Base-by-base conservation (phyloP, 1,140 invertebrate genomes). In the Scaptomyza pallida region DNA sequence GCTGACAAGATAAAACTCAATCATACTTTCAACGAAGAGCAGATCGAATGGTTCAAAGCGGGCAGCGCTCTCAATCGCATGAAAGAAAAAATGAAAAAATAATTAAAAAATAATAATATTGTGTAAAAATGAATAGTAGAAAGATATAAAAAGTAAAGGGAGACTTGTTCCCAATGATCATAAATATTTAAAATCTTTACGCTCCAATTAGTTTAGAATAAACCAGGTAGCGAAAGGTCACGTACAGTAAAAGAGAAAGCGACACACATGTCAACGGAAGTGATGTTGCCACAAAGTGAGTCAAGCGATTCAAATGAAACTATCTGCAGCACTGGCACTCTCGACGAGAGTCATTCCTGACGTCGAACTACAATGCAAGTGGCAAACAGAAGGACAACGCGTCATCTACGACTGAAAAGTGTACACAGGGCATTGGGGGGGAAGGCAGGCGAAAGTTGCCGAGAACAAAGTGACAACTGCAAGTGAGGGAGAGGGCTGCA, bases 31-130 rank as follows among this genome's bases (percentile, higher is more conserved):
- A 99, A 99, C 92, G 97, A 98, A 10, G 96, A 96, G 69, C 99
- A 99, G 93, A 99, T 99, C 85, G 92, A 93, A 56, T 99, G 99
- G 99, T 99, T 99, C 93, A 95, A 95, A 83, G 98, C 99, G 8
- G 99, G 99, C 19, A 99, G 98, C 75, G 99, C 99, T 1, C 94
- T 99, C 4, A 99, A 99, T 93, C 94, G 97, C 50, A 99, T 99
- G 99, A 97, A 97, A 92, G 94, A 97, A 10, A 21, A 62, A 16
- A 10, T 35, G 5, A 56, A 26, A 6, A 33, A 56, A n/a, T n/a
- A 1, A 10, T 9, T 30, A 9, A 30, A 8, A 21, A 21, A 21
- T 2, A 21, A 21, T 21, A 21, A 21, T 21, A 4, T 21, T 21
- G 4, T 21, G 19, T 21, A 4, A 21, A n/a, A n/a, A n/a, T 21